Conservation (phyloP, 2,113 vertebrate genomes). For the Gnathonemus echidnorhynchus region DNA sequence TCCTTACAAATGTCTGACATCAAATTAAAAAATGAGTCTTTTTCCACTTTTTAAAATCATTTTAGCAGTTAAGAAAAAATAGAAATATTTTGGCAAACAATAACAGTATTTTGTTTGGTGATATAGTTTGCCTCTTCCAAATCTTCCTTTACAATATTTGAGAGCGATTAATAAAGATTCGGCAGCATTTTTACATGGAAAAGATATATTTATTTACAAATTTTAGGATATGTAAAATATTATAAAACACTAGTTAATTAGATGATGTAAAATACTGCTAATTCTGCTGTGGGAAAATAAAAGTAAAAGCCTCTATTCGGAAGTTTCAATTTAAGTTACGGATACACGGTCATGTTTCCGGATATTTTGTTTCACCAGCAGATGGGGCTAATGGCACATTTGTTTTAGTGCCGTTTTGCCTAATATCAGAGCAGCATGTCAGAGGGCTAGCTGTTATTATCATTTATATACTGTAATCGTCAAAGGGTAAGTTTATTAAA, state of each 20-base stretch:
- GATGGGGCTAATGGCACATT: slow-evolving; percentile 8
- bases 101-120: not conserved
- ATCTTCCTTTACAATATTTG: not conserved
- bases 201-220: not conserved
- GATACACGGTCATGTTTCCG: not conserved
- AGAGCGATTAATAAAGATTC: not conserved
- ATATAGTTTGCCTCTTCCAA: not conserved
- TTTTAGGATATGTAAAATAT: not conserved
- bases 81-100: not conserved
- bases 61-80: not conserved
- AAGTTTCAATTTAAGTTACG: not conserved
- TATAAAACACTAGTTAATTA: not conserved
- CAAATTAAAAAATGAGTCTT: too few species aligned
- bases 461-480: slow-evolving; percentile 4
- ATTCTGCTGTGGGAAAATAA: not conserved
- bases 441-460: not conserved
- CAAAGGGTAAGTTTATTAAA: not conserved
- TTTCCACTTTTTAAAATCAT: not conserved
- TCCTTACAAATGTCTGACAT: not conserved
- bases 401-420: not conserved
- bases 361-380: slow-evolving; percentile 7
- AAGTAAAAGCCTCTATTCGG: not conserved
- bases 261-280: not conserved
- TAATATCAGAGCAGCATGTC: not conserved
- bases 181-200: not conserved